Evolutionary conservation across 2,797 vertebrate species (phyloP).

Genomic region (Mormyrops boulengeri): DNA sequence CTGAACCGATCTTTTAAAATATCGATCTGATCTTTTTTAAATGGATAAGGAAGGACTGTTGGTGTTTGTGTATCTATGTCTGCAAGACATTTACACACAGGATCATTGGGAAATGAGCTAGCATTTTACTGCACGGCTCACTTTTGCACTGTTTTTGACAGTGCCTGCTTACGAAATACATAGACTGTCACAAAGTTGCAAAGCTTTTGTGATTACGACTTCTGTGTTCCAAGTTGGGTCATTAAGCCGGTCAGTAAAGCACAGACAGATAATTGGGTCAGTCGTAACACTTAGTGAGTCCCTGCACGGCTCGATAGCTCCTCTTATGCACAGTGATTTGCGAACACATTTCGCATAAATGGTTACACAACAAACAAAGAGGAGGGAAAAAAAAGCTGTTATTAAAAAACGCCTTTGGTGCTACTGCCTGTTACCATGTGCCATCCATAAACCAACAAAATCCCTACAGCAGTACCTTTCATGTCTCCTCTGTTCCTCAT

Average conservation of each 20-base stretch:
- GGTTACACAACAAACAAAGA: not conserved
- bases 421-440: not conserved
- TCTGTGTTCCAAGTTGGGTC: not conserved
- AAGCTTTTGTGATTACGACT: not conserved
- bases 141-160: not conserved
- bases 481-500: not conserved
- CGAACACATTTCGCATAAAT: slow-evolving; percentile 8
- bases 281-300: not conserved
- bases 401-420: not conserved
- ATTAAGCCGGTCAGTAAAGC: not conserved
- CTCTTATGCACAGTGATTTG: not conserved
- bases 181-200: not conserved
- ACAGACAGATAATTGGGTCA: not conserved
- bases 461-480: not conserved
- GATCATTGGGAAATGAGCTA: not conserved
- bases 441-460: not conserved
- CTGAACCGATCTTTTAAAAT: slow-evolving; percentile 1
- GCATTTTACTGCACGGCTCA: not conserved
- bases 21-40: slow-evolving; percentile 17
- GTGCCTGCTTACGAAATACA: not conserved
- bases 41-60: not conserved
- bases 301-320: not conserved
- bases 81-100: not conserved
- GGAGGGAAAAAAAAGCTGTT: not conserved
- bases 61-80: not conserved